A percentile compares a stretch with the other conserved stretches of the same genome.
Evolutionary conservation across 2,888 invertebrate species (phyloP).

Genomic region (Lasioglossum lativentre): DNA sequence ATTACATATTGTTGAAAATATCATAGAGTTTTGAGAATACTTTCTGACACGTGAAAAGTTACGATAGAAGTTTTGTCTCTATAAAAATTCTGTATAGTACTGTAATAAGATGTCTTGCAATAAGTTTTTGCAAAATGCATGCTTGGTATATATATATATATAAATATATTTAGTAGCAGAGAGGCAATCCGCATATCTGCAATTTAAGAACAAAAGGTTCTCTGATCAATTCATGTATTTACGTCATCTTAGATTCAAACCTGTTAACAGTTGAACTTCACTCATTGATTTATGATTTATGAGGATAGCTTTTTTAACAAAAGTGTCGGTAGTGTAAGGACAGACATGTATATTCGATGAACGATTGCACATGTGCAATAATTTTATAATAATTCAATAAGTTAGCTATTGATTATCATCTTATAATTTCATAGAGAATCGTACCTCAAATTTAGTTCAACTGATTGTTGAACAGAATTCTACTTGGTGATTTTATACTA

Average conservation of each 20-base stretch:
- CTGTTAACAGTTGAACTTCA: neutral
- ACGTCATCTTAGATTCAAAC: neutral
- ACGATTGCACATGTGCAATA: too few relatives aligned
- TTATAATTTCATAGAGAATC: too few relatives aligned
- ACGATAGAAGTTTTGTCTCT: neutral
- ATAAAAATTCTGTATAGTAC: neutral
- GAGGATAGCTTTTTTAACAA: neutral
- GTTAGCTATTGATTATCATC: too few relatives aligned
- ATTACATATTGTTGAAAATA: neutral
- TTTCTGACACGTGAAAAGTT: neutral
- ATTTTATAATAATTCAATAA: too few relatives aligned
- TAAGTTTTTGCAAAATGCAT: neutral
- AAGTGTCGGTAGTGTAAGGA: neutral
- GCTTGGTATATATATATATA: neutral
- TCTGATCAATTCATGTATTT: neutral
- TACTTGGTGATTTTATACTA: too few relatives aligned
- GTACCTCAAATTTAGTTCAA: too few relatives aligned
- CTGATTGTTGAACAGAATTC: too few relatives aligned
- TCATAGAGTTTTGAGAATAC: neutral
- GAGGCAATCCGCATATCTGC: neutral
- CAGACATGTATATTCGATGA: neutral
- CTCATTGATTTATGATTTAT: neutral
- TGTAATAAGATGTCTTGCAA: neutral
- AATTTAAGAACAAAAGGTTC: neutral
- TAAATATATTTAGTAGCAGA: too few relatives aligned